Conservation (phyloP, 2,113 vertebrate genomes). For the Nycticorax nycticorax region DNA sequence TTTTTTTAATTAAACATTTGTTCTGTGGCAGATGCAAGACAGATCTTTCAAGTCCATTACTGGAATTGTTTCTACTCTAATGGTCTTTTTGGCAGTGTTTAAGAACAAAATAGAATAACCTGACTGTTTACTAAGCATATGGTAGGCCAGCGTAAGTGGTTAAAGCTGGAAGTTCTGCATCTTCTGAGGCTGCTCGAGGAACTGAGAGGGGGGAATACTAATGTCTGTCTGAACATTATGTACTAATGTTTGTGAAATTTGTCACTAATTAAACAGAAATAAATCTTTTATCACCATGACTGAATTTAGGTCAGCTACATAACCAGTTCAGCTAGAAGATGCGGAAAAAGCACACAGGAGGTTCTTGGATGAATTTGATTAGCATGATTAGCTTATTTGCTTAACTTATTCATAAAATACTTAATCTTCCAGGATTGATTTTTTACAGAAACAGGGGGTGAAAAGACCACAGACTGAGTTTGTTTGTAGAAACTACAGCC, state of each 20-base stretch:
- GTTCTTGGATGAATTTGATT: background rate
- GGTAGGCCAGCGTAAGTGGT: background rate
- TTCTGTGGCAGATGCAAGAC: background rate
- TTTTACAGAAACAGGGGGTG: background rate
- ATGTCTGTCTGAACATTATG: background rate
- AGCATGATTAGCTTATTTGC: background rate
- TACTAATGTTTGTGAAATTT: background rate
- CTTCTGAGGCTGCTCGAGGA: background rate
- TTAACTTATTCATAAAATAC: background rate
- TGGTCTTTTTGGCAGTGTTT: background rate
- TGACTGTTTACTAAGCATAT: background rate
- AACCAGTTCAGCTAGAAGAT: slow-evolving; percentile 14
- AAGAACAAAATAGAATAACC: background rate
- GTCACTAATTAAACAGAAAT: slow-evolving; percentile 28
- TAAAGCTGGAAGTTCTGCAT: background rate
- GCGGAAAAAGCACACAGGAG: background rate
- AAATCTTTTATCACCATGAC: background rate
- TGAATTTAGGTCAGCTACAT: background rate
- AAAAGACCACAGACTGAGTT: background rate
- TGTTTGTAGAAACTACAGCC: background rate
- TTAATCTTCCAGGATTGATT: background rate
- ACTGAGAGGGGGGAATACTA: background rate
- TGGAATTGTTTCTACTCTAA: background rate
- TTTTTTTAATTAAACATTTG: background rate
- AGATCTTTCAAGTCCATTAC: background rate